A percentile compares a stretch with the other conserved stretches of the same genome.
phyloP scores from a whole-genome alignment of 2,888 invertebrate species.

The Strigamia transsilvanica region DNA sequence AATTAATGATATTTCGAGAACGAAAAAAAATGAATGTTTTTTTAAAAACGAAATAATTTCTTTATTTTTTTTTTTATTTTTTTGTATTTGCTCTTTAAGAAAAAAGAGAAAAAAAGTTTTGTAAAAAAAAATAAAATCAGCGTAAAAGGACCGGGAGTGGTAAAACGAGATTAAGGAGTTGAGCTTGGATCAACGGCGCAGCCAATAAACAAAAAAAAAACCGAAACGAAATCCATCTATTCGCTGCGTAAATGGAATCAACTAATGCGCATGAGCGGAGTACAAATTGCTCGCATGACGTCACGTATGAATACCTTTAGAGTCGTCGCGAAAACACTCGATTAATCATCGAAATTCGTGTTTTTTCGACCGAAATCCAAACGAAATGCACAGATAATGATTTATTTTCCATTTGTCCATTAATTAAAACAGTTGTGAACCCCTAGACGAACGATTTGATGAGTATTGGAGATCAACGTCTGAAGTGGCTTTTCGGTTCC shows the following conservation, averaged over 20 bases:
- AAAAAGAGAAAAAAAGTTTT: background rate
- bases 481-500: constrained; percentile 33
- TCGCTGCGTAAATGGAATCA: constrained; percentile 27
- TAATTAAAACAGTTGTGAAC: no score
- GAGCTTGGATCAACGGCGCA: constrained; percentile 43
- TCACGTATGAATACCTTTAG: background rate
- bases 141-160: constrained; percentile 3
- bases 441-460: background rate
- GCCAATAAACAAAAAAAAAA: constrained; percentile 37
- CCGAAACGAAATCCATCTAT: background rate
- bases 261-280: constrained; percentile 10
- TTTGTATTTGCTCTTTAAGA: background rate
- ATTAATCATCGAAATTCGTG: no score
- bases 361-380: no score
- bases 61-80: background rate
- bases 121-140: constrained; percentile 11
- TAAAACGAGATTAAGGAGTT: constrained; percentile 45
- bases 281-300: background rate
- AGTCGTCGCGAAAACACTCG: no score
- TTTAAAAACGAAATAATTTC: background rate
- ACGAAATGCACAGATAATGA: no score
- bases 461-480: constrained; percentile 7
- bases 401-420: no score
- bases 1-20: background rate
- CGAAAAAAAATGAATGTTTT: background rate